A percentile compares a stretch with the other conserved stretches of the same genome.
These are phyloP conservation scores for Toxotes chatareus DNA, from an alignment of 2,113 vertebrate genomes.

Conservation along the genomic window DNA sequence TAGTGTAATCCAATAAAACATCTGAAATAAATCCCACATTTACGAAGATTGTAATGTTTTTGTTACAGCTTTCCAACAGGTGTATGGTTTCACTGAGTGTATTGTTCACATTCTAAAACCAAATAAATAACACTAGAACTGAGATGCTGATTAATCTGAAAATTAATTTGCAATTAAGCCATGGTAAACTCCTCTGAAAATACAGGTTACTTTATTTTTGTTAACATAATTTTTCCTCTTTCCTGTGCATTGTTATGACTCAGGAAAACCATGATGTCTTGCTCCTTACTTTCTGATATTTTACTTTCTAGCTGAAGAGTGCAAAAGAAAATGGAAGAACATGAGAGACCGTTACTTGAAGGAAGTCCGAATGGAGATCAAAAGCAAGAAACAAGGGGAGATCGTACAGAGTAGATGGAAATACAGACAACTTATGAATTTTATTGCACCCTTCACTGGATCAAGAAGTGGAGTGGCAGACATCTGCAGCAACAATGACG, in stretches of 20 bases:
- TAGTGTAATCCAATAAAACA: not conserved
- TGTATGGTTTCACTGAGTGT: no score
- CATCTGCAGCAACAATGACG: slow-evolving; percentile 42
- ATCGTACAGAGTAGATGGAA: slow-evolving; percentile 73
- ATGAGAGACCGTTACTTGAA: slow-evolving; percentile 83
- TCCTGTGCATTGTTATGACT: not conserved
- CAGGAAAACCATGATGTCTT: not conserved
- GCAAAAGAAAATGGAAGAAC: slow-evolving; percentile 84
- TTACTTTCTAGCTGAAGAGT: slow-evolving; percentile 74
- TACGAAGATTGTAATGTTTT: not conserved
- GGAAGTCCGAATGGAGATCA: slow-evolving; percentile 77
- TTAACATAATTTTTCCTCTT: not conserved
- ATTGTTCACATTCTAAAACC: no score
- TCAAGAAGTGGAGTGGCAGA: slow-evolving; percentile 63
- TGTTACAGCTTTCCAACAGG: not conserved
- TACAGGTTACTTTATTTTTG: not conserved
- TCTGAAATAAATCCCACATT: not conserved
- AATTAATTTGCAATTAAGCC: no score
- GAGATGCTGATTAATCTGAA: not conserved
- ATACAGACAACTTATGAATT: slow-evolving; percentile 78
- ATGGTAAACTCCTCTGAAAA: not conserved
- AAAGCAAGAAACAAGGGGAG: slow-evolving; percentile 76
- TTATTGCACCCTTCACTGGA: slow-evolving; percentile 78
- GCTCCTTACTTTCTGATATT: slow-evolving; percentile 17
- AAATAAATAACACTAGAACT: not conserved